phyloP scores from a whole-genome alignment of 2,113 vertebrate genomes.

The Lepisosteus oculatus region DNA sequence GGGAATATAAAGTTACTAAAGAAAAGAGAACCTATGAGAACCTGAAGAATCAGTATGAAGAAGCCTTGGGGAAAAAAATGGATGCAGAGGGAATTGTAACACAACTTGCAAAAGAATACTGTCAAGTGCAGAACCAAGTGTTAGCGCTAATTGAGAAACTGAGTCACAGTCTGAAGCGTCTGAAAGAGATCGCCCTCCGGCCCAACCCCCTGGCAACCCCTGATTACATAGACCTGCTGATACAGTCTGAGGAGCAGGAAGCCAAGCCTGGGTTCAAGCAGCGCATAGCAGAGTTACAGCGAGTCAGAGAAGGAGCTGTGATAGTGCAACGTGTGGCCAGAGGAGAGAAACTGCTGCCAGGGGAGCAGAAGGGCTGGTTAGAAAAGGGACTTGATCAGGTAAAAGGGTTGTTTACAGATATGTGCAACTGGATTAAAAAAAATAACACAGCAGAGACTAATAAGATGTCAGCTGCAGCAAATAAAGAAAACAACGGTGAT shows the following conservation, averaged over 20 bases:
- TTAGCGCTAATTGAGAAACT: background rate
- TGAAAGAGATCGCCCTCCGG: slow-evolving; percentile 13
- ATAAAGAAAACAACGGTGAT: no score
- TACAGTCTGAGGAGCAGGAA: slow-evolving; percentile 9
- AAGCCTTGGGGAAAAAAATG: background rate
- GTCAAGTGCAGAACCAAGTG: no score
- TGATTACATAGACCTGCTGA: slow-evolving; percentile 13
- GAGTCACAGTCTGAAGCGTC: background rate
- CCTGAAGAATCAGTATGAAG: slow-evolving; percentile 15
- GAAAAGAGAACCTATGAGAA: slow-evolving; percentile 4
- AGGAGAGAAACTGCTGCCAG: background rate
- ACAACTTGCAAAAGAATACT: no score
- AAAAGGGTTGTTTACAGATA: no score
- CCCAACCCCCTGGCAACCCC: slow-evolving; percentile 17
- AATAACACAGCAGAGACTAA: no score
- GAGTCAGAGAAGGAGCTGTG: background rate
- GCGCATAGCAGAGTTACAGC: slow-evolving; percentile 6
- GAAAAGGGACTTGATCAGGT: no score
- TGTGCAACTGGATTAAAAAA: no score
- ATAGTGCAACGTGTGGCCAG: background rate
- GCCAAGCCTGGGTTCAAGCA: background rate
- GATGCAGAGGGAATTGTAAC: background rate
- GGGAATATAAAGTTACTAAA: background rate
- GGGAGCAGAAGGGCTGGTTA: background rate
- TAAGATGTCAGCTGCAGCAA: no score